Conservation (phyloP, 2,888 invertebrate species). For the Serrognathus titanus region DNA sequence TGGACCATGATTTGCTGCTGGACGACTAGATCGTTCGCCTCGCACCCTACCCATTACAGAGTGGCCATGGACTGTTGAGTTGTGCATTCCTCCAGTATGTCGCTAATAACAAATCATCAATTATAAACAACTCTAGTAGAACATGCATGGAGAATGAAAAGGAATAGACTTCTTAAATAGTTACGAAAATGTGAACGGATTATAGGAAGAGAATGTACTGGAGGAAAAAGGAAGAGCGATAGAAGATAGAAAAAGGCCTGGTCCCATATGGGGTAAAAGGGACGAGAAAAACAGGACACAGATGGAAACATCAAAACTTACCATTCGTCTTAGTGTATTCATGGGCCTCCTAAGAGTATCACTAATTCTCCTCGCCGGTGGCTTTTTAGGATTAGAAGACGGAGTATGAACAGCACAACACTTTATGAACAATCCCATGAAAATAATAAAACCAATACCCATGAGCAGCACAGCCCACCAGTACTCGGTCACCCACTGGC, state of each 20-base stretch:
- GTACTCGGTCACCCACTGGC: constrained; percentile 91
- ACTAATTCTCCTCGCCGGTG: constrained; percentile 89
- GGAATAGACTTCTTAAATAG: no score
- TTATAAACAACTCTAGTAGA: constrained; percentile 35
- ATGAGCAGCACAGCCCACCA: constrained; percentile 96
- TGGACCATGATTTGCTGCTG: constrained; percentile 55
- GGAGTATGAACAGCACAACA: constrained; percentile 99
- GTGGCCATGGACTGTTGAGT: constrained; percentile 11
- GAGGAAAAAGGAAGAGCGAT: background rate
- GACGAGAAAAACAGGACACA: background rate
- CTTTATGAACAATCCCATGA: constrained; percentile 98
- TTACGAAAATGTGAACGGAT: background rate
- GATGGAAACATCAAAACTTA: constrained; percentile 39
- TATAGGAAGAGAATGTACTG: background rate
- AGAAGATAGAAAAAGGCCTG: no score
- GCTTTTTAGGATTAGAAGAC: constrained; percentile 96
- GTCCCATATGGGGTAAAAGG: background rate
- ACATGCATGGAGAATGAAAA: no score
- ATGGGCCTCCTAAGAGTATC: constrained; percentile 89
- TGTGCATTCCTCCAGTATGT: constrained; percentile 13
- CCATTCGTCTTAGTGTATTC: constrained; percentile 87
- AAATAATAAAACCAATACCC: constrained; percentile 85
- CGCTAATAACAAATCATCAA: constrained; percentile 4
- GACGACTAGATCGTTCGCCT: constrained; percentile 41
- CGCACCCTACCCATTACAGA: constrained; percentile 34